Evolutionary conservation across 92 coral and sea anemone species (phyloP).

Genomic region (Phenganax marumi): DNA sequence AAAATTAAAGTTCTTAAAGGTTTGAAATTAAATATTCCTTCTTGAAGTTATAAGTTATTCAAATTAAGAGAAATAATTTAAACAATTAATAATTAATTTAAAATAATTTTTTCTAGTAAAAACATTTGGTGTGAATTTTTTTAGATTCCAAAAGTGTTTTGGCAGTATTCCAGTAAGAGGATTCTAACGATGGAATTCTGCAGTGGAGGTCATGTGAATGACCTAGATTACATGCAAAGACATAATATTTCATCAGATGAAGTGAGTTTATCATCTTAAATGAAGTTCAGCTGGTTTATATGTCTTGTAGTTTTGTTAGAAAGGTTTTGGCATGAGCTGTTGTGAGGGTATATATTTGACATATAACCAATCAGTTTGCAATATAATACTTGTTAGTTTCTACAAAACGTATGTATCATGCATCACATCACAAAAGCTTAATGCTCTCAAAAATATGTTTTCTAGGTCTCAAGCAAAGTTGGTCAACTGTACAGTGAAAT

Average conservation of each 20-base stretch:
- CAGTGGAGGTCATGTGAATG: slow-evolving; percentile 97
- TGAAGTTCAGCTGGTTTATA: background rate
- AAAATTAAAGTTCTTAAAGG: slow-evolving; percentile 80
- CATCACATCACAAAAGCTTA: no score
- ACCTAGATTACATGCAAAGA: slow-evolving; percentile 71
- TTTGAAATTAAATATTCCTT: slow-evolving; percentile 8
- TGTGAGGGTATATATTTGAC: no score
- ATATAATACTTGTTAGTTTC: no score
- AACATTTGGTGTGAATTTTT: background rate
- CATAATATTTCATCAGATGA: slow-evolving; percentile 80
- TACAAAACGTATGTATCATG: no score
- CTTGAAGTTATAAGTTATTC: no score
- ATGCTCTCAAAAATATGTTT: no score
- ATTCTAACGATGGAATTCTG: slow-evolving; percentile 95
- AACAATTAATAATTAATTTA: no score
- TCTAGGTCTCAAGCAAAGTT: slow-evolving; percentile 81
- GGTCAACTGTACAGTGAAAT: slow-evolving; percentile 95
- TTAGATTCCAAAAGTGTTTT: slow-evolving; percentile 80
- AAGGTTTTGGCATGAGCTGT: no score
- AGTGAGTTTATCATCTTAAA: slow-evolving; percentile 41
- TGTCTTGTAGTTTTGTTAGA: no score
- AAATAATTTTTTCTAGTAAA: background rate
- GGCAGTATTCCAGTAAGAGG: slow-evolving; percentile 80
- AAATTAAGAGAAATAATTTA: no score
- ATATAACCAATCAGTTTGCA: no score